Evolutionary conservation across 2,888 invertebrate species (phyloP).

Genomic region (Vandiemenella viatica): DNA sequence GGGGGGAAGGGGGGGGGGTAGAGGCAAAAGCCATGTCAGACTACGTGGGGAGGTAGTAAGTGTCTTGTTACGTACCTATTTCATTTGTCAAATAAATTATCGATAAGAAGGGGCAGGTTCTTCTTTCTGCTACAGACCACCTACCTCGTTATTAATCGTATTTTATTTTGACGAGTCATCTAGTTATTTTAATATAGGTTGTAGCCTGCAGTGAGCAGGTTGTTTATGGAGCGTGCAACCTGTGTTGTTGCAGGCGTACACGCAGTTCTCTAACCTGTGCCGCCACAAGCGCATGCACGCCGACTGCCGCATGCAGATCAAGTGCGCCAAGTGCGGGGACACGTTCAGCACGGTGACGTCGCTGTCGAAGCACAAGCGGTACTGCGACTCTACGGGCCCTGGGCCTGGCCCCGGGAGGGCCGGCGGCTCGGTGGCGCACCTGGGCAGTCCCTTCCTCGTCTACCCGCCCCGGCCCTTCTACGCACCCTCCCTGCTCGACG

Average conservation of each 20-base stretch:
- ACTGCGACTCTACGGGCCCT: constrained; percentile 61
- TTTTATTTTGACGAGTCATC: no score
- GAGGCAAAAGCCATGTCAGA: no score
- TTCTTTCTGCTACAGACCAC: no score
- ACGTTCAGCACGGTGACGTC: constrained; percentile 84
- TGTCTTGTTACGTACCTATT: no score
- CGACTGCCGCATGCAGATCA: constrained; percentile 83
- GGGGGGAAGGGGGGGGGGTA: no score
- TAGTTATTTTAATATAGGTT: no score
- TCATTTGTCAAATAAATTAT: no score
- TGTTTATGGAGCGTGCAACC: not conserved
- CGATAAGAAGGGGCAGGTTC: no score
- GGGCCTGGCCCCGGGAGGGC: constrained; percentile 21
- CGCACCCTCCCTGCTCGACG: constrained; percentile 38
- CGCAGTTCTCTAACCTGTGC: constrained; percentile 97
- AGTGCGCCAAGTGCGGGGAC: constrained; percentile 88
- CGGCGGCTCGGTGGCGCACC: no score
- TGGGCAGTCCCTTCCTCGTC: constrained; percentile 45
- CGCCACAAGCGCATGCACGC: constrained; percentile 99
- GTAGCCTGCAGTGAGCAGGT: not conserved
- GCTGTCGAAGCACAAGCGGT: constrained; percentile 87
- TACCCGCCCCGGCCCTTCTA: constrained; percentile 41
- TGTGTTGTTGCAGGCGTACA: constrained; percentile 63
- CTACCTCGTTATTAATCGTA: no score
- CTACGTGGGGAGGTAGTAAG: no score